phyloP scores from a whole-genome alignment of 2,797 vertebrate species.

The Trachurus trachurus region DNA sequence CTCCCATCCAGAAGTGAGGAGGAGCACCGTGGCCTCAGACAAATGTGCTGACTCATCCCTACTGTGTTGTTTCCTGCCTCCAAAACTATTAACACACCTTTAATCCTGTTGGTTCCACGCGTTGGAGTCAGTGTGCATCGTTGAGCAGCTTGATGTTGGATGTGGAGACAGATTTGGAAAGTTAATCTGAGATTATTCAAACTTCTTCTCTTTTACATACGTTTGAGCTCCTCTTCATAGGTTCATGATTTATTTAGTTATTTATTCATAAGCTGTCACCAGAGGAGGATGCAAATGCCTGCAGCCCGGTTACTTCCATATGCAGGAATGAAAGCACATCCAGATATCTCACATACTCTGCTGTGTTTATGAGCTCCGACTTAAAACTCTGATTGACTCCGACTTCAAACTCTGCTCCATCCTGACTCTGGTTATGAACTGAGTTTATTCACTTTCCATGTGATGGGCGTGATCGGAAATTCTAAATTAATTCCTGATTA shows the following conservation, averaged over 20 bases:
- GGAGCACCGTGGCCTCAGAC: neutral
- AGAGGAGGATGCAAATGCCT: slow-evolving; percentile 10
- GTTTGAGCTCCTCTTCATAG: slow-evolving; percentile 1
- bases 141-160: neutral
- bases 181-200: slow-evolving; percentile 2
- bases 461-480: neutral
- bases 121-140: too few species aligned
- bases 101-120: too few species aligned
- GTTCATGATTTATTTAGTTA: neutral
- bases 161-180: neutral
- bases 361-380: slow-evolving; percentile 5
- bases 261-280: slow-evolving; percentile 3
- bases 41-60: neutral
- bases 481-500: too few species aligned
- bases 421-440: slow-evolving; percentile 6
- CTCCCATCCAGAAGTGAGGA: neutral
- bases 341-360: neutral
- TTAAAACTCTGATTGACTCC: neutral
- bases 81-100: neutral
- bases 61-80: neutral
- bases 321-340: slow-evolving; percentile 13
- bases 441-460: neutral
- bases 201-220: neutral
- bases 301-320: slow-evolving; percentile 10
- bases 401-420: slow-evolving; percentile 5